Conservation (phyloP, 1,140 invertebrate species). For the Aphaenogaster floridana region DNA sequence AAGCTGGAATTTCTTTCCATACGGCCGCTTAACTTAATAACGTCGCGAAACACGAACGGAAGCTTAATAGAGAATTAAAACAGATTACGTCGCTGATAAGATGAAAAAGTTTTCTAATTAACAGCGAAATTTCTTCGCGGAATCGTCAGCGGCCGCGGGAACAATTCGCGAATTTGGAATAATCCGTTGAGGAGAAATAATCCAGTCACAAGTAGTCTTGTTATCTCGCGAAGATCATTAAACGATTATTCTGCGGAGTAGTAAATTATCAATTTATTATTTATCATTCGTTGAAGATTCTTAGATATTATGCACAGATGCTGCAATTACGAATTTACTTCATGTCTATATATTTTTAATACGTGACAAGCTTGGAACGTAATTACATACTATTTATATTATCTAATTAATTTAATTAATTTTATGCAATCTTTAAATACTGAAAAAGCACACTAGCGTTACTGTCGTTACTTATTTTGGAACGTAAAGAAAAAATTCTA, state of each 20-base stretch:
- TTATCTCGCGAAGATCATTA: conserved; percentile 38
- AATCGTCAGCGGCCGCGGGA: conserved; percentile 27
- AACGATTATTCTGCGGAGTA: conserved; percentile 13
- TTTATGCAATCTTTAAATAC: background rate
- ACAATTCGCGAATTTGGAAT: conserved; percentile 50
- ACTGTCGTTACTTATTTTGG: background rate
- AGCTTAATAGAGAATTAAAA: conserved; percentile 54
- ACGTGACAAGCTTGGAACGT: background rate
- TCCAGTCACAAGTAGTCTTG: conserved; percentile 8
- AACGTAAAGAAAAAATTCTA: background rate
- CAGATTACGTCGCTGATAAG: conserved; percentile 32
- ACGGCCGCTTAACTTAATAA: conserved; percentile 20
- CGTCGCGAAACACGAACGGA: conserved; percentile 19
- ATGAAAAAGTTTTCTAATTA: conserved; percentile 64
- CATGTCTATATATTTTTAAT: background rate
- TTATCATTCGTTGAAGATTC: background rate
- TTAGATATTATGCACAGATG: background rate
- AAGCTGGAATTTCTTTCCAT: conserved; percentile 20
- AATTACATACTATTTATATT: background rate
- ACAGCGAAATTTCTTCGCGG: conserved; percentile 49
- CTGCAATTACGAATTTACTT: background rate
- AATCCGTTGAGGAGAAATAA: conserved; percentile 46
- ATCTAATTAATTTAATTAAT: background rate
- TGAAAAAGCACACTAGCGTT: background rate
- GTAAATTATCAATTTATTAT: conserved; percentile 36